Conservation (phyloP, 1,140 invertebrate genomes). For the Palaemon carinicauda region DNA sequence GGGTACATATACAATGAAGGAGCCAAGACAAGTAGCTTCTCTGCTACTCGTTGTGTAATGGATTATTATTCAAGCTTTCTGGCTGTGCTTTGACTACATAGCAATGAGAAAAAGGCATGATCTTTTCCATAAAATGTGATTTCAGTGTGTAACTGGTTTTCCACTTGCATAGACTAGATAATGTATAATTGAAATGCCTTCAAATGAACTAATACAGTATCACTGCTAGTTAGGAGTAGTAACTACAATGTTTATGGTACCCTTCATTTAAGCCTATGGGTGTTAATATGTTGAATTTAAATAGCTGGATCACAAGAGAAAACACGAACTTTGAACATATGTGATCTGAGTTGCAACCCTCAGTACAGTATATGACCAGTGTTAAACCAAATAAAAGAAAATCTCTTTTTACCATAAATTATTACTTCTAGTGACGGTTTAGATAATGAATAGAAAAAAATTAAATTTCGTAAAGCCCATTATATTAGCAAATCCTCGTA, state of each 20-base stretch:
- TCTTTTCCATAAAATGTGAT: conserved; percentile 37
- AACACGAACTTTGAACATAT: not conserved
- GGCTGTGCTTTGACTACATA: conserved; percentile 51
- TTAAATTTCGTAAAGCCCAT: not conserved
- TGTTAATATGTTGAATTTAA: not conserved
- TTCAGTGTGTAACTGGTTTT: conserved; percentile 53
- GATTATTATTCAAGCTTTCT: conserved; percentile 30
- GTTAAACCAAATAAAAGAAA: too few relatives aligned
- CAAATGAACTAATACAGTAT: conserved; percentile 37
- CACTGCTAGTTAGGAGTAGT: conserved; percentile 39
- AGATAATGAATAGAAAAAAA: not conserved
- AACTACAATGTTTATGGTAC: conserved; percentile 42
- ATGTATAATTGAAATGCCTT: conserved; percentile 49
- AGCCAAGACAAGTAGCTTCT: not conserved
- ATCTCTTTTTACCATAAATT: too few relatives aligned
- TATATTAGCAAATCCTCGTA: not conserved
- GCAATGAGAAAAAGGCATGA: conserved; percentile 42
- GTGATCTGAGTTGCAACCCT: too few relatives aligned
- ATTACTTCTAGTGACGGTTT: too few relatives aligned
- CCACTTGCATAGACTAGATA: conserved; percentile 47
- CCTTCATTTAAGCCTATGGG: conserved; percentile 11
- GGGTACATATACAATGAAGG: too few relatives aligned
- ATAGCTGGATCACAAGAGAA: not conserved
- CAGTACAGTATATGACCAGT: too few relatives aligned
- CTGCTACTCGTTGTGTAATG: not conserved